phyloP scores from a whole-genome alignment of 35 echinoderm and acorn worm species.

The Lytechinus variegatus region DNA sequence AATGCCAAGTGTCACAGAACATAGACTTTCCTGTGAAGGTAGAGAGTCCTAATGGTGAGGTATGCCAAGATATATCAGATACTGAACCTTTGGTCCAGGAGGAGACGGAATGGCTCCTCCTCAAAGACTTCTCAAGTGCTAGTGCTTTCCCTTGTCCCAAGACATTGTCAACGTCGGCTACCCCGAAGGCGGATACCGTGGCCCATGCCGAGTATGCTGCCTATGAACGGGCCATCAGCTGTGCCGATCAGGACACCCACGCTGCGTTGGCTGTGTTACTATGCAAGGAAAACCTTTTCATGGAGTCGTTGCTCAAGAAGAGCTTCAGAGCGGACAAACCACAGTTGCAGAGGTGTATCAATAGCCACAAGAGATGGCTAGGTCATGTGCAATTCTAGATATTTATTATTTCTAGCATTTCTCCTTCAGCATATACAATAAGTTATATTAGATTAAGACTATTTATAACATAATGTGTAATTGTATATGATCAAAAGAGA shows the following conservation, averaged over 20 bases:
- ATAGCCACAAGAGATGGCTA: constrained; percentile 35
- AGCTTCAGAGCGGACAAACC: neutral
- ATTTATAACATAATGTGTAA: neutral
- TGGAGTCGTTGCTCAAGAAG: constrained; percentile 9
- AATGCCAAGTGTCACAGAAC: neutral
- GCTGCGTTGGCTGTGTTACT: neutral
- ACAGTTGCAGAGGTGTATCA: constrained; percentile 36
- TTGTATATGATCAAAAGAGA: neutral
- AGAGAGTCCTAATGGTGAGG: neutral
- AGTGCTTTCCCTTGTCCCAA: neutral
- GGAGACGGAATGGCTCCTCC: constrained; percentile 21
- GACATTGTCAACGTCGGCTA: neutral
- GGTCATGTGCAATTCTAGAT: neutral
- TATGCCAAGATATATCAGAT: neutral
- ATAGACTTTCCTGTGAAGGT: neutral
- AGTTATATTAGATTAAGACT: neutral
- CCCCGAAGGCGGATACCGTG: neutral
- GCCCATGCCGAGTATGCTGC: neutral
- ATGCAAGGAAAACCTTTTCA: neutral
- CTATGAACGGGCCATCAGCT: neutral
- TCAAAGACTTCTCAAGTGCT: neutral
- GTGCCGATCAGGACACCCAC: neutral
- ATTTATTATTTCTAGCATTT: neutral
- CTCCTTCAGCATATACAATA: neutral
- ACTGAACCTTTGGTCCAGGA: neutral